Evolutionary conservation across 2,888 invertebrate species (phyloP).

Genomic region (Phlogophora meticulosa): DNA sequence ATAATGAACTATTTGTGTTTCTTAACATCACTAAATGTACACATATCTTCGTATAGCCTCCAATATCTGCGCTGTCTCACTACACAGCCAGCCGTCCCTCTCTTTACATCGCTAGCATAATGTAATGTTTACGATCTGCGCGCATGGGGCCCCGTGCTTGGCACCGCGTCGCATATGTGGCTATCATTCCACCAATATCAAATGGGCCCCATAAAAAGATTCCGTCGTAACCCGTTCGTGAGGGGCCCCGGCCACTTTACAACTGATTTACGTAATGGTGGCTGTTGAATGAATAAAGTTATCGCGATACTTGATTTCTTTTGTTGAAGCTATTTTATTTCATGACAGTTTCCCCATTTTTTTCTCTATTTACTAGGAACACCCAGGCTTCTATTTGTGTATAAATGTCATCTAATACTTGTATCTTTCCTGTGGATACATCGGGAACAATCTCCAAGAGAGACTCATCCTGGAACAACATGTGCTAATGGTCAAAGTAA

Average conservation of each 20-base stretch:
- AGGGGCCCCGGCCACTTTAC: slow-evolving; percentile 59
- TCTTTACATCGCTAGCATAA: slow-evolving; percentile 41
- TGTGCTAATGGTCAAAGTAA: no score
- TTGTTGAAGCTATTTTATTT: background rate
- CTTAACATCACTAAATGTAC: no score
- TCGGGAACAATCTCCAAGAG: no score
- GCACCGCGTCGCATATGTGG: slow-evolving; percentile 68
- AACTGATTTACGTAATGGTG: slow-evolving; percentile 62
- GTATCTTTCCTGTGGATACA: background rate
- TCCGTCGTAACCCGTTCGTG: slow-evolving; percentile 47
- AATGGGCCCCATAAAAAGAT: slow-evolving; percentile 65
- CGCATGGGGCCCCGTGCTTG: slow-evolving; percentile 56
- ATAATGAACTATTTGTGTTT: no score
- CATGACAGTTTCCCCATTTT: background rate
- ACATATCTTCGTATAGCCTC: background rate
- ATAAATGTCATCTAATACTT: no score
- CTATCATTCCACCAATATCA: slow-evolving; percentile 68
- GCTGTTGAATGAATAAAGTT: slow-evolving; percentile 48
- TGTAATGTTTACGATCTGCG: slow-evolving; percentile 59
- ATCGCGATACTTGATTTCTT: slow-evolving; percentile 28
- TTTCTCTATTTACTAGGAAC: background rate
- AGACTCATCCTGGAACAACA: no score
- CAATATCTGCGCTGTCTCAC: slow-evolving; percentile 13
- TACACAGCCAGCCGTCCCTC: background rate
- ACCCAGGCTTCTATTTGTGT: no score